Evolutionary conservation across 1,140 invertebrate genomes (phyloP).

Genomic region (Thalassaphorura encarpata): DNA sequence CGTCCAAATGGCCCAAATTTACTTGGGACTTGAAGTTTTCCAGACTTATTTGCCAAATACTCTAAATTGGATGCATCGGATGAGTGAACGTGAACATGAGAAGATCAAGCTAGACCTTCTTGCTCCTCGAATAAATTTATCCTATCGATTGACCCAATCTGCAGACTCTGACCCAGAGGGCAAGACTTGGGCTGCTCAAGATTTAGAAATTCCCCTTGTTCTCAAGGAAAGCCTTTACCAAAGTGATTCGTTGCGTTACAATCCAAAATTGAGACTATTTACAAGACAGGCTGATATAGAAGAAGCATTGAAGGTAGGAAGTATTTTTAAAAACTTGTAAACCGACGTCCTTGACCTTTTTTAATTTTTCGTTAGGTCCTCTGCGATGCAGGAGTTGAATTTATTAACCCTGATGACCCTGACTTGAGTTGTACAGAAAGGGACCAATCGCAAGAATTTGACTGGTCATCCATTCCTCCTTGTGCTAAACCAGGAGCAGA

Average conservation of each 20-base stretch:
- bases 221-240: conserved; percentile 62
- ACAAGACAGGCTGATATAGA: conserved; percentile 66
- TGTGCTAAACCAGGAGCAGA: conserved; percentile 62
- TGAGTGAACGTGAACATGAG: conserved; percentile 37
- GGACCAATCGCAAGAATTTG: conserved; percentile 31
- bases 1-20: conserved; percentile 53
- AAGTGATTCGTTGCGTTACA: conserved; percentile 63
- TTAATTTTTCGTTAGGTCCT: conserved; percentile 1
- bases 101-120: conserved; percentile 6
- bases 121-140: neutral
- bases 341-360: no score
- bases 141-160: neutral
- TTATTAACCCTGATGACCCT: neutral
- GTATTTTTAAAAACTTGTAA: no score
- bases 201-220: conserved; percentile 35
- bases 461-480: conserved; percentile 57
- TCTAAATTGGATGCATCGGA: conserved; percentile 12
- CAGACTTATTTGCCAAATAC: neutral
- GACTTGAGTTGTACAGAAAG: no score
- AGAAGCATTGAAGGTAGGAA: conserved; percentile 47
- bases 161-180: neutral
- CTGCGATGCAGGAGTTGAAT: neutral
- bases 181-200: neutral
- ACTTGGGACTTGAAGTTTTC: conserved; percentile 25
- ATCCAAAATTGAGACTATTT: conserved; percentile 56